These are phyloP conservation scores for Rhizomys pruinosus DNA, from an alignment of 2,113 vertebrate species.

Conservation along the genomic window DNA sequence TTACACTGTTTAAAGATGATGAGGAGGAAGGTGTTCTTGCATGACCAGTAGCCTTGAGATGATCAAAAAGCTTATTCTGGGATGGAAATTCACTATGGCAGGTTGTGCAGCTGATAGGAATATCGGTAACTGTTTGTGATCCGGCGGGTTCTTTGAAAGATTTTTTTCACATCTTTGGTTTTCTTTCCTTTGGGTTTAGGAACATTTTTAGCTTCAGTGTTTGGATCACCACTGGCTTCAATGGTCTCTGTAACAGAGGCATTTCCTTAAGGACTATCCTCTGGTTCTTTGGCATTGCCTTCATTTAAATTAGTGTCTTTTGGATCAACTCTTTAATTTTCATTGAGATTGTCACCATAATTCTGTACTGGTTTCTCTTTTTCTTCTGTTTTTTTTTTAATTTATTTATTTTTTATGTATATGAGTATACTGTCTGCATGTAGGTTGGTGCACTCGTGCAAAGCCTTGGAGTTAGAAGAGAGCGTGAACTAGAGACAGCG, in stretches of 20 bases:
- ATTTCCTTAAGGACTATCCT: constrained; percentile 74
- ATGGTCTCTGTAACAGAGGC: background rate
- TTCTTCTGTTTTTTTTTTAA: too few species aligned
- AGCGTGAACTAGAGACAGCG: too few species aligned
- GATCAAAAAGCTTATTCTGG: constrained; percentile 97
- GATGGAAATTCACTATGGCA: constrained; percentile 92
- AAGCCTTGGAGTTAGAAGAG: too few species aligned
- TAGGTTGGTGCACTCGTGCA: too few species aligned
- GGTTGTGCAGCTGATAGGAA: constrained; percentile 89
- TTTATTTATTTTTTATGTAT: too few species aligned
- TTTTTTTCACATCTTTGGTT: constrained; percentile 91
- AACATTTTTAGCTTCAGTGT: constrained; percentile 79
- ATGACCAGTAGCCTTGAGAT: constrained; percentile 94
- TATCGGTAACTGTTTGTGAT: constrained; percentile 81
- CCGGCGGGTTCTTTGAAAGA: constrained; percentile 83
- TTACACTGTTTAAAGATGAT: constrained; percentile 70
- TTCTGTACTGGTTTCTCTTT: too few species aligned
- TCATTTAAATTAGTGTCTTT: too few species aligned
- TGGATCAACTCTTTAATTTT: too few species aligned
- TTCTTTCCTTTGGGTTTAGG: constrained; percentile 95
- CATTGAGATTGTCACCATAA: too few species aligned
- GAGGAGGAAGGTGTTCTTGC: constrained; percentile 84
- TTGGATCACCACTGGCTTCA: constrained; percentile 57
- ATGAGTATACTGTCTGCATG: too few species aligned
- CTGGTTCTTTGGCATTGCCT: too few species aligned